Evolutionary conservation across 2,888 invertebrate species (phyloP).

Genomic region (Poecilobothrus nobilitatus): DNA sequence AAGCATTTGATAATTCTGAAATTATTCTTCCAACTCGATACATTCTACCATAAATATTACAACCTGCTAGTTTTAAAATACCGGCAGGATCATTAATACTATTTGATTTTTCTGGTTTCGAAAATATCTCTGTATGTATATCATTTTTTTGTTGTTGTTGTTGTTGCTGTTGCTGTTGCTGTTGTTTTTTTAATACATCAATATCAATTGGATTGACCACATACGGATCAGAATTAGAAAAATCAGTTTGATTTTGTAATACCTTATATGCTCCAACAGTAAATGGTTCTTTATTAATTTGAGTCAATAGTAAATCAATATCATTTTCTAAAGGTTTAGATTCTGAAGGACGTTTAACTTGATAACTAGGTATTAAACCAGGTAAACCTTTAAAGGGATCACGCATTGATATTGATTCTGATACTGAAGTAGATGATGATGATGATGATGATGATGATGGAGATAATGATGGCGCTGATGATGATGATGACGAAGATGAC

Average conservation of each 20-base stretch:
- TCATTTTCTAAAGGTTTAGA: constrained; percentile 13
- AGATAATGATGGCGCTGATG: neutral
- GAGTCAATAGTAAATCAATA: constrained; percentile 19
- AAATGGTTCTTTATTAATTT: constrained; percentile 10
- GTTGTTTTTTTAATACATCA: constrained; percentile 18
- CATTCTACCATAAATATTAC: constrained; percentile 85
- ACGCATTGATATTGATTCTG: neutral
- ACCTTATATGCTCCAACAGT: constrained; percentile 18
- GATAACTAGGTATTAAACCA: constrained; percentile 9
- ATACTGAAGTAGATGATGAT: neutral
- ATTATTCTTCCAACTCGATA: constrained; percentile 76
- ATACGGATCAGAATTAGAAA: constrained; percentile 22
- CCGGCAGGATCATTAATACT: constrained; percentile 44
- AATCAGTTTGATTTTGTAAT: constrained; percentile 19
- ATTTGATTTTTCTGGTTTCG: constrained; percentile 25
- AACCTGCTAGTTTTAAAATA: constrained; percentile 69
- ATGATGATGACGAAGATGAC: neutral
- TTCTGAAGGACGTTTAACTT: neutral
- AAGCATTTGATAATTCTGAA: constrained; percentile 70
- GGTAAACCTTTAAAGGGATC: constrained; percentile 1
- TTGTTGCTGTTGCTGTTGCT: constrained; percentile 17
- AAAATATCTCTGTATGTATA: constrained; percentile 22
- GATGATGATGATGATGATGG: neutral
- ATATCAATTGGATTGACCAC: constrained; percentile 23
- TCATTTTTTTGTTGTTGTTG: constrained; percentile 6